These are phyloP conservation scores for Drosophila fulvimacula DNA, from an alignment of 2,888 invertebrate genomes.

Conservation along the genomic window DNA sequence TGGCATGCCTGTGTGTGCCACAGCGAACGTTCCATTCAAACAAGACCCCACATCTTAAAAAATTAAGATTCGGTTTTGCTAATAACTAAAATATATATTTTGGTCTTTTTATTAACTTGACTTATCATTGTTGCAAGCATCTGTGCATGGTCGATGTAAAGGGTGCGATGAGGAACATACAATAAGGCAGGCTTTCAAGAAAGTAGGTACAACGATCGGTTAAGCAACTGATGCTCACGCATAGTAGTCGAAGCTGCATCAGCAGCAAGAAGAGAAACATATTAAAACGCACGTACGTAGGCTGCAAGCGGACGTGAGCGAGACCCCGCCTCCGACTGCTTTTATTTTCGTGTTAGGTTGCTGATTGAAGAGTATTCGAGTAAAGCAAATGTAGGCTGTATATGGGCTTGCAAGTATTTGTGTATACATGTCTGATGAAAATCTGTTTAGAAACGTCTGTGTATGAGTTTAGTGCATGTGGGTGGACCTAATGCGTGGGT, in stretches of 20 bases:
- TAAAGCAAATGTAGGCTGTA: constrained; percentile 36
- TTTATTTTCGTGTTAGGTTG: constrained; percentile 54
- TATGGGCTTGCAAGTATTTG: neutral
- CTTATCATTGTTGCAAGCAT: neutral
- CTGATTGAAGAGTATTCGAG: constrained; percentile 73
- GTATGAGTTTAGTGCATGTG: constrained; percentile 10
- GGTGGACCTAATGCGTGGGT: constrained; percentile 37
- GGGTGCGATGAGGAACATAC: neutral
- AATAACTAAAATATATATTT: neutral
- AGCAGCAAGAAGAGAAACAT: constrained; percentile 44
- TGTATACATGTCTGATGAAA: constrained; percentile 2
- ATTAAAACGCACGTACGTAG: constrained; percentile 75
- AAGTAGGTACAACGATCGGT: neutral
- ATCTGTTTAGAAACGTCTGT: constrained; percentile 16
- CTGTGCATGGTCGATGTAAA: neutral
- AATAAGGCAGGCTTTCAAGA: neutral
- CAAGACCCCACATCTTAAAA: neutral
- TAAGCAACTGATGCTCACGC: neutral
- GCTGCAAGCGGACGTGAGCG: constrained; percentile 44
- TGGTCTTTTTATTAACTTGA: neutral
- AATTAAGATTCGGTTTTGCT: neutral
- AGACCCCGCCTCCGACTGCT: constrained; percentile 11
- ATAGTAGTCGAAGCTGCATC: constrained; percentile 9
- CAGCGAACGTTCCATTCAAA: neutral
- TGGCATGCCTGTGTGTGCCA: neutral